These are phyloP conservation scores for Staurois parvus DNA, from an alignment of 2,797 vertebrate genomes.

Conservation along the genomic window DNA sequence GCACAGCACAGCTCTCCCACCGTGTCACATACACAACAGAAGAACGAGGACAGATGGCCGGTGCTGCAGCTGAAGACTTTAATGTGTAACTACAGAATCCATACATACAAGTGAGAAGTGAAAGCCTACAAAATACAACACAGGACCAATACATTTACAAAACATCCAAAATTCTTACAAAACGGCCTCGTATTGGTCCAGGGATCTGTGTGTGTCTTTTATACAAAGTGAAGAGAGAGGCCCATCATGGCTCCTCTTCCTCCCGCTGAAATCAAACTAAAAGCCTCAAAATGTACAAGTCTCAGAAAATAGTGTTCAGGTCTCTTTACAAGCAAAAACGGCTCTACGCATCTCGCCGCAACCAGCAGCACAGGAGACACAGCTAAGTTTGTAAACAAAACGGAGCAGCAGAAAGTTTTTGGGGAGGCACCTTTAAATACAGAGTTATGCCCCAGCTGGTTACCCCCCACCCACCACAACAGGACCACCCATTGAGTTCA, in stretches of 20 bases:
- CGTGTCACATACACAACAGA: not conserved
- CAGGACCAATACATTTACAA: slow-evolving; percentile 97
- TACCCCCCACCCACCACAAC: not conserved
- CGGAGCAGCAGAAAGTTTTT: not conserved
- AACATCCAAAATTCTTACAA: slow-evolving; percentile 98
- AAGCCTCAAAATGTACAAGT: slow-evolving; percentile 82
- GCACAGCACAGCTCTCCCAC: no score
- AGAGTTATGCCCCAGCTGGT: slow-evolving; percentile 1
- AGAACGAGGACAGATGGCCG: not conserved
- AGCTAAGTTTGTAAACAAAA: not conserved
- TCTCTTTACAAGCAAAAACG: slow-evolving; percentile 45
- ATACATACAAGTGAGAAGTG: slow-evolving; percentile 95
- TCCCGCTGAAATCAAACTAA: slow-evolving; percentile 68
- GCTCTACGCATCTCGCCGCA: not conserved
- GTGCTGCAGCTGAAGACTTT: slow-evolving; percentile 84
- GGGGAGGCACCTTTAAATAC: no score
- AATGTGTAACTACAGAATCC: slow-evolving; percentile 95
- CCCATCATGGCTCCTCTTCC: slow-evolving; percentile 62
- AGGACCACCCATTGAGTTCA: not conserved
- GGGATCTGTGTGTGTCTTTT: slow-evolving; percentile 70
- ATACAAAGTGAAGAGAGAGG: slow-evolving; percentile 82
- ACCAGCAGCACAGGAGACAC: not conserved
- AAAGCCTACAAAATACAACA: slow-evolving; percentile 98
- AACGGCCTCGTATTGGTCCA: slow-evolving; percentile 94
- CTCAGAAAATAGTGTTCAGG: slow-evolving; percentile 70